phyloP scores from a whole-genome alignment of 2,113 vertebrate species.

The Ploceus nigricollis region DNA sequence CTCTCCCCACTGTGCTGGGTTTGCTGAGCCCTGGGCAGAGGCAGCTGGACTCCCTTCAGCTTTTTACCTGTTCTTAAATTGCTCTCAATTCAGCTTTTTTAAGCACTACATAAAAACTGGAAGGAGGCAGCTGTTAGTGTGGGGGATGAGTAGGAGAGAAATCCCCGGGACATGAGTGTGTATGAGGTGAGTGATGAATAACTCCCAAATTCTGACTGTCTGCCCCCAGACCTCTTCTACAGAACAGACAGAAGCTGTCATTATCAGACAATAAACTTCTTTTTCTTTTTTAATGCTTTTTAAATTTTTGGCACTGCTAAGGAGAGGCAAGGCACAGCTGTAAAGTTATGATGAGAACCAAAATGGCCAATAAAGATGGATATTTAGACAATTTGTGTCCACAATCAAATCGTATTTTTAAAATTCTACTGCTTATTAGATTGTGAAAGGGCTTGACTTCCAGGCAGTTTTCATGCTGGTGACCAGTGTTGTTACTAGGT shows the following conservation, averaged over 20 bases:
- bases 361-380: not conserved
- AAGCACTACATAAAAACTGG: not conserved
- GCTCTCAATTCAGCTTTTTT: not conserved
- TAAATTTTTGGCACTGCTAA: not conserved
- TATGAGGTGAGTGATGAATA: not conserved
- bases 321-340: not conserved
- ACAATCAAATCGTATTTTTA: not conserved
- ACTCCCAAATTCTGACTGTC: not conserved
- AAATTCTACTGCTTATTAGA: not conserved
- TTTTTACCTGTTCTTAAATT: conserved; percentile 15
- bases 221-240: not conserved
- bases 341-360: not conserved
- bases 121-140: not conserved
- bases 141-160: not conserved
- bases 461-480: not conserved
- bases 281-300: not conserved
- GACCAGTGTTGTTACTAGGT: not conserved
- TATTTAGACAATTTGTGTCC: not conserved
- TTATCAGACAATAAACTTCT: not conserved
- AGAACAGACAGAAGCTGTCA: not conserved
- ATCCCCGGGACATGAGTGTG: not conserved
- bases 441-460: not conserved
- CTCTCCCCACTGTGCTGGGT: not conserved
- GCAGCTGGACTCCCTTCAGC: not conserved
- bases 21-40: not conserved